Evolutionary conservation across 2,888 invertebrate genomes (phyloP).

Genomic region (Rotaria sp.): DNA sequence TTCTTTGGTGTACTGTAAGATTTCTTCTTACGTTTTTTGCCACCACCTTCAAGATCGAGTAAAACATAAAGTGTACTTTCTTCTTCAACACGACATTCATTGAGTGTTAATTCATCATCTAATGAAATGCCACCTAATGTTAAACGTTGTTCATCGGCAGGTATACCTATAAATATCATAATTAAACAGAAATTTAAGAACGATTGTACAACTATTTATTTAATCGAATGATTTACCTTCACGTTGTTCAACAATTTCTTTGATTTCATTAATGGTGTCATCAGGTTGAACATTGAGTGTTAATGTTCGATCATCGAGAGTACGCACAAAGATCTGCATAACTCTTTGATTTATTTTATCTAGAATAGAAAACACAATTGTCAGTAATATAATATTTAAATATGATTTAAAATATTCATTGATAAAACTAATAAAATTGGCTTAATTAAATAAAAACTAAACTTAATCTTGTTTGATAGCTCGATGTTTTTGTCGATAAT

Average conservation of each 20-base stretch:
- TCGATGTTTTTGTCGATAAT: background rate
- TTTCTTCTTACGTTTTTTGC: slow-evolving; percentile 93
- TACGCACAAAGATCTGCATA: slow-evolving; percentile 22
- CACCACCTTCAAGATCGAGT: slow-evolving; percentile 66
- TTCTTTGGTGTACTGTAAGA: slow-evolving; percentile 99
- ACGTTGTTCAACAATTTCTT: slow-evolving; percentile 28
- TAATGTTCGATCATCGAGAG: slow-evolving; percentile 21
- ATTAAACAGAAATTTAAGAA: no score
- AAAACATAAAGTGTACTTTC: slow-evolving; percentile 80
- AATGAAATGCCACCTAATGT: slow-evolving; percentile 63
- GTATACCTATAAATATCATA: slow-evolving; percentile 60
- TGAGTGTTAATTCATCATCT: slow-evolving; percentile 62
- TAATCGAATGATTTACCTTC: background rate
- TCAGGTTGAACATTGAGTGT: slow-evolving; percentile 11
- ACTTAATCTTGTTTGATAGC: background rate
- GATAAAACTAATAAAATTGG: no score
- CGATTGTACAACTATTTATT: no score
- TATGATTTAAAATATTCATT: no score
- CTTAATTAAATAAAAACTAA: background rate
- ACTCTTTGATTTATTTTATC: no score
- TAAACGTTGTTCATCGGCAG: slow-evolving; percentile 79
- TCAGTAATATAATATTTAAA: no score
- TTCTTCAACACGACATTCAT: slow-evolving; percentile 64
- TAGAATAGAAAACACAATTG: no score
- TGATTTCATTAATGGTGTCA: background rate